These are phyloP conservation scores for Sminthurides aquaticus DNA, from an alignment of 2,888 invertebrate species.

Conservation along the genomic window DNA sequence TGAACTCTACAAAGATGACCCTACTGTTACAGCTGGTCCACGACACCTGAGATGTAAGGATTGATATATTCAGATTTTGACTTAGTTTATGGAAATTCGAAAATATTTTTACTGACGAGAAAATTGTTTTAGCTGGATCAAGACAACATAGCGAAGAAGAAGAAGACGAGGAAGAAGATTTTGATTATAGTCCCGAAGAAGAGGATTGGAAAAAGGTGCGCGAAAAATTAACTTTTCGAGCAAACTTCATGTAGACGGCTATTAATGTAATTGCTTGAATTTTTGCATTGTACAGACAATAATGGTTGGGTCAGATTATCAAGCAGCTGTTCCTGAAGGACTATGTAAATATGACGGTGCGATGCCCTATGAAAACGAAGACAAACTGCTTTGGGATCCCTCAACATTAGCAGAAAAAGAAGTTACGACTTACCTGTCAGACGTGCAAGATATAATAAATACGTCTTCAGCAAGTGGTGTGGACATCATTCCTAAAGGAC, in stretches of 20 bases:
- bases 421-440: conserved; percentile 45
- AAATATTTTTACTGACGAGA: too few relatives aligned
- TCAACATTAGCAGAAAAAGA: conserved; percentile 61
- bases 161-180: conserved; percentile 64
- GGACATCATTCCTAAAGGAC: conserved; percentile 52
- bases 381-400: conserved; percentile 90
- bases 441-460: conserved; percentile 32
- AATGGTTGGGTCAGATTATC: conserved; percentile 90
- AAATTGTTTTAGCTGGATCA: conserved; percentile 48
- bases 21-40: conserved; percentile 45
- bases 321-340: conserved; percentile 87
- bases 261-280: neutral
- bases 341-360: conserved; percentile 86
- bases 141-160: conserved; percentile 65
- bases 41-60: conserved; percentile 55
- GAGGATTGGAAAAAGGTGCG: conserved; percentile 73
- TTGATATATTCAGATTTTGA: too few relatives aligned
- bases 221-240: neutral
- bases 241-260: too few relatives aligned
- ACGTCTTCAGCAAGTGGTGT: conserved; percentile 21
- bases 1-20: conserved; percentile 52
- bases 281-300: conserved; percentile 65
- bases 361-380: conserved; percentile 90
- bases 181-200: conserved; percentile 74
- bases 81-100: neutral